These are phyloP conservation scores for Prochilodus magdalenae DNA, from an alignment of 2,113 vertebrate species.

Conservation along the genomic window DNA sequence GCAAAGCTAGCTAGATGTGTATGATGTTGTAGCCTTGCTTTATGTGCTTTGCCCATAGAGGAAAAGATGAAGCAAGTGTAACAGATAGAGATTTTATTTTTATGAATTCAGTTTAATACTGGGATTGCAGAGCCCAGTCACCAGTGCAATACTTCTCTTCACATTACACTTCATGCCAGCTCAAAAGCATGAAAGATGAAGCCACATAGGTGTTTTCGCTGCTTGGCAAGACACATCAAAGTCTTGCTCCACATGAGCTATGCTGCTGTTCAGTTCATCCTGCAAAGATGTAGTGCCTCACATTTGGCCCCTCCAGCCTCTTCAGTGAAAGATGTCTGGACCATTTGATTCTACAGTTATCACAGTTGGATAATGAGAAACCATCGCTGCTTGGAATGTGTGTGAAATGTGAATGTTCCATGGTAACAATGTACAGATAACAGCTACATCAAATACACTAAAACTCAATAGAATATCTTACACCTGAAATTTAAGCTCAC, in stretches of 20 bases:
- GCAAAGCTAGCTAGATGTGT: neutral
- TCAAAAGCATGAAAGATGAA: slow-evolving; percentile 64
- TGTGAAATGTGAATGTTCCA: slow-evolving; percentile 46
- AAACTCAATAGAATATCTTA: slow-evolving; percentile 35
- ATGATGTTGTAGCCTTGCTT: slow-evolving; percentile 34
- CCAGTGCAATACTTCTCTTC: slow-evolving; percentile 59
- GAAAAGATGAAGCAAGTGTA: slow-evolving; percentile 45
- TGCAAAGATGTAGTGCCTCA: slow-evolving; percentile 22
- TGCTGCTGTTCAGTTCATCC: slow-evolving; percentile 34
- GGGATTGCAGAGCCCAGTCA: slow-evolving; percentile 49
- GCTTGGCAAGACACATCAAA: slow-evolving; percentile 30
- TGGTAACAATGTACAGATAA: slow-evolving; percentile 36
- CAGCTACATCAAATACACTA: slow-evolving; percentile 51
- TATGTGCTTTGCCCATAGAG: slow-evolving; percentile 26
- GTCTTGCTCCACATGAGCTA: slow-evolving; percentile 23
- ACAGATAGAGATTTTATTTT: slow-evolving; percentile 45
- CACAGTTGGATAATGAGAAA: slow-evolving; percentile 7
- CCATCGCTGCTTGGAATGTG: slow-evolving; percentile 29
- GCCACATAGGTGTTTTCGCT: slow-evolving; percentile 3
- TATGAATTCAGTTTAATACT: slow-evolving; percentile 43
- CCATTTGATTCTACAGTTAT: neutral
- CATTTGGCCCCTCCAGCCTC: neutral
- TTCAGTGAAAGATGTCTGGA: neutral
- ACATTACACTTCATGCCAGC: slow-evolving; percentile 58
- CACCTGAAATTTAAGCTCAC: slow-evolving; percentile 9